A percentile compares a stretch with the other conserved stretches of the same genome.
These are phyloP conservation scores for Ammodytes dubius DNA, from an alignment of 2,113 vertebrate genomes.

Conservation along the genomic window DNA sequence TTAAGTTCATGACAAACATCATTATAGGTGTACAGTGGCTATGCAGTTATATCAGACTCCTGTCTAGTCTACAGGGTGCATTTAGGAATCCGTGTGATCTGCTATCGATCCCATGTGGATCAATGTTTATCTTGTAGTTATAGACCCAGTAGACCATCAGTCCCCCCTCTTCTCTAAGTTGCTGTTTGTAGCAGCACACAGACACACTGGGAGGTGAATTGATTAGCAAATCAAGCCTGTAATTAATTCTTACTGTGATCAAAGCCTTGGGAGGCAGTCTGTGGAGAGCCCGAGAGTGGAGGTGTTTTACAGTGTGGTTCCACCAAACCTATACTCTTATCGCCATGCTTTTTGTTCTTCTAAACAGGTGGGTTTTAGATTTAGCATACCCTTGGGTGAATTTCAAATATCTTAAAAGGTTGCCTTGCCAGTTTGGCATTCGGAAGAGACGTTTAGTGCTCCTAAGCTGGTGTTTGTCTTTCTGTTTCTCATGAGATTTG, in stretches of 20 bases:
- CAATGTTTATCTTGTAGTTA: conserved; percentile 66
- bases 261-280: conserved; percentile 55
- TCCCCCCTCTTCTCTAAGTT: conserved; percentile 9
- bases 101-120: conserved; percentile 52
- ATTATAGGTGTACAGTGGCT: conserved; percentile 1
- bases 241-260: conserved; percentile 71
- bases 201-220: conserved; percentile 58
- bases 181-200: conserved; percentile 36
- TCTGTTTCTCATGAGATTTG: conserved; percentile 30
- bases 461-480: conserved; percentile 19
- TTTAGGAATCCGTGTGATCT: conserved; percentile 35
- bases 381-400: conserved; percentile 9
- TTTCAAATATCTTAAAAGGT: conserved; percentile 35
- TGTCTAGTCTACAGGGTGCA: conserved; percentile 32
- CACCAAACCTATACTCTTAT: conserved; percentile 18
- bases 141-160: conserved; percentile 44
- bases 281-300: conserved; percentile 34
- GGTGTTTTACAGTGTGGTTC: conserved; percentile 33
- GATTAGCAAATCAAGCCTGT: conserved; percentile 75
- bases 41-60: neutral
- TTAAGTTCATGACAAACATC: conserved; percentile 4
- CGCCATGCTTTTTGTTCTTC: conserved; percentile 43
- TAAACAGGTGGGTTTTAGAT: conserved; percentile 38
- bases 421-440: conserved; percentile 32
- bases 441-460: conserved; percentile 12